Evolutionary conservation across 1,140 invertebrate species (phyloP), one percentile per base, ranked within the genome.

Genomic region (Bombus sylvicola): DNA sequence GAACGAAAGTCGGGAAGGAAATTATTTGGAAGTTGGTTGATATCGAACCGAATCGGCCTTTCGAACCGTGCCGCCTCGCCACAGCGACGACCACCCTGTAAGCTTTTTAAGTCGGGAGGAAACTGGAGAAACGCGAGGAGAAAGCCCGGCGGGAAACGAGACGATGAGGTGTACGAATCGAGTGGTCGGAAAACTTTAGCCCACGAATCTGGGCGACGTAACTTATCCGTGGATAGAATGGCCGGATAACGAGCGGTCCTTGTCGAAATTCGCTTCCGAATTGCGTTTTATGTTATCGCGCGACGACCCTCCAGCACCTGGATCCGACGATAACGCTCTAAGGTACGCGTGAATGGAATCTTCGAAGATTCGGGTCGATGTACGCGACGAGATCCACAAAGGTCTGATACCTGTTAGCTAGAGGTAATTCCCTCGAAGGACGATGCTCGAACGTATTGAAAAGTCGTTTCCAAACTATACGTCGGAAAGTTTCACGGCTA

Each of bases 11-110:
- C 79, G 78, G 57, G 85, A 78, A 89, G 90, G 71, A 90, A 92
- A 92, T 92, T 90, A 92, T 92, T 90, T 92, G 90, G 79, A 91
- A 91, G 87, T 91, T 90, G 64, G 47, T 83, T 64, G 88, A 89
- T 90, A 89, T 87, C 85, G 90, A 86, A 83, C 41, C 13, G 71
- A 31, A 90, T 91, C 83, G 85, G 80, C 18, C 73, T 73, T 69
- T 75, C 66, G 85, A 72, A 66, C 31, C 6, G 22, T 34, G 64
- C 71, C 47, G 73, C 71, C 78, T 66, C 31, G 74, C 64, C 22
- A 41, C 34, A 37, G 62, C 43, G 78, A 81, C 66, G 71, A 43
- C 74, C 59, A n/a, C 71, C 59, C 84, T 15, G 5, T 22, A 47
- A 25, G 37, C 22, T 87, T 88, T 88, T 84, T 88, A 62, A 66